A percentile compares a stretch with the other conserved stretches of the same genome.
Evolutionary conservation across 2,888 invertebrate genomes (phyloP).

Genomic region (Limnephilus auricula): DNA sequence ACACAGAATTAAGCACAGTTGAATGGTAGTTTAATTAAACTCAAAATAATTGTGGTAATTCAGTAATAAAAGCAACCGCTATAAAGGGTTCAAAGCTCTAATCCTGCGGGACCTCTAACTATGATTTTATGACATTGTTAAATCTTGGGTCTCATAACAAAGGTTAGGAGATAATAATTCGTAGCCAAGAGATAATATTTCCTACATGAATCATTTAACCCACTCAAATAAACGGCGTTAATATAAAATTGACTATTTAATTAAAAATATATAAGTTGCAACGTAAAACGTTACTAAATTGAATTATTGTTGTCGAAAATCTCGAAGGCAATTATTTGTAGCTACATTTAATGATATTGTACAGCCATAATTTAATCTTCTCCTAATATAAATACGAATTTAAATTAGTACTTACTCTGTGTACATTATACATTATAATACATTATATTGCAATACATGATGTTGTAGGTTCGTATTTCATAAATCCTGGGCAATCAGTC

Average conservation of each 20-base stretch:
- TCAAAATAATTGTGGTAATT: slow-evolving; percentile 40
- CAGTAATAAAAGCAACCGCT: slow-evolving; percentile 38
- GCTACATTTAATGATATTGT: not conserved
- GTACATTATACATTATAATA: not conserved
- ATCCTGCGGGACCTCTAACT: slow-evolving; percentile 20
- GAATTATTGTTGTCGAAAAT: not conserved
- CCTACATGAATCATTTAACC: not conserved
- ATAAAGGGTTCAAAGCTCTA: slow-evolving; percentile 38
- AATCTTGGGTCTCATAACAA: slow-evolving; percentile 26
- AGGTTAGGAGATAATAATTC: slow-evolving; percentile 32
- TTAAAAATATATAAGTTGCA: not conserved
- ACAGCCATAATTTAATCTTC: not conserved
- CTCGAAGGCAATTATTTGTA: not conserved
- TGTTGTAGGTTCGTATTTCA: not conserved
- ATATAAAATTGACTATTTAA: not conserved
- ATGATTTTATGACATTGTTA: slow-evolving; percentile 47
- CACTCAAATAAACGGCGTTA: not conserved
- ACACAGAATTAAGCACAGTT: slow-evolving; percentile 20
- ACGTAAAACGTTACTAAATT: not conserved
- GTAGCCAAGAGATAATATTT: slow-evolving; percentile 12
- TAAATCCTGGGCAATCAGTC: slow-evolving; percentile 4
- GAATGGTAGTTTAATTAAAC: slow-evolving; percentile 40
- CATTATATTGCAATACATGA: not conserved
- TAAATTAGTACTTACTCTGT: not conserved
- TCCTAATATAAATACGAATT: not conserved